phyloP scores from a whole-genome alignment of 2,113 vertebrate genomes.

The Furnarius figulus region DNA sequence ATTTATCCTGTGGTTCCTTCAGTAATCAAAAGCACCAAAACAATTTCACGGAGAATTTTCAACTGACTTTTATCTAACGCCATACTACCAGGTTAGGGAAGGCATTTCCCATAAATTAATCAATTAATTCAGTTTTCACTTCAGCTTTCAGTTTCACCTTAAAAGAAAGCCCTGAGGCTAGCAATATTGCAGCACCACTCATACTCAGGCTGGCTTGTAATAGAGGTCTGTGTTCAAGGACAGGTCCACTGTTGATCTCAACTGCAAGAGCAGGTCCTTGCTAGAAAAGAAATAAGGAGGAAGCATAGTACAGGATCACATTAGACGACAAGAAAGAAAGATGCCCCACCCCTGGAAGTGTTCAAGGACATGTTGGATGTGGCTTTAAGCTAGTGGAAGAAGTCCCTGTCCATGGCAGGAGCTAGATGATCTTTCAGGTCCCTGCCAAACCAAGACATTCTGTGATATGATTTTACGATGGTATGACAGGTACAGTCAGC shows the following conservation, averaged over 20 bases:
- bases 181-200: background rate
- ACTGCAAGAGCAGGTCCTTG: background rate
- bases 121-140: background rate
- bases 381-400: background rate
- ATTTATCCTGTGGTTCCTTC: background rate
- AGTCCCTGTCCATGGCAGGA: background rate
- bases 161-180: background rate
- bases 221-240: background rate
- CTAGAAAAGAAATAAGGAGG: background rate
- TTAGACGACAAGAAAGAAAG: background rate
- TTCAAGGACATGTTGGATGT: background rate
- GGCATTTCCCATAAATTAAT: constrained; percentile 5
- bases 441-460: background rate
- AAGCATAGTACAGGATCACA: background rate
- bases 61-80: background rate
- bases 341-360: background rate
- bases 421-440: background rate
- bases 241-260: background rate
- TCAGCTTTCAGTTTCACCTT: constrained; percentile 11
- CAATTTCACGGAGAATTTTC: constrained; percentile 22
- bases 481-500: background rate
- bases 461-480: background rate
- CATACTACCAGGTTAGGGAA: background rate
- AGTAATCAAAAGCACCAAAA: background rate
- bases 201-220: background rate